Percentiles rank a stretch among this genome's conserved stretches.
phyloP scores from a whole-genome alignment of 2,113 vertebrate genomes.

The Perca schrenkii region DNA sequence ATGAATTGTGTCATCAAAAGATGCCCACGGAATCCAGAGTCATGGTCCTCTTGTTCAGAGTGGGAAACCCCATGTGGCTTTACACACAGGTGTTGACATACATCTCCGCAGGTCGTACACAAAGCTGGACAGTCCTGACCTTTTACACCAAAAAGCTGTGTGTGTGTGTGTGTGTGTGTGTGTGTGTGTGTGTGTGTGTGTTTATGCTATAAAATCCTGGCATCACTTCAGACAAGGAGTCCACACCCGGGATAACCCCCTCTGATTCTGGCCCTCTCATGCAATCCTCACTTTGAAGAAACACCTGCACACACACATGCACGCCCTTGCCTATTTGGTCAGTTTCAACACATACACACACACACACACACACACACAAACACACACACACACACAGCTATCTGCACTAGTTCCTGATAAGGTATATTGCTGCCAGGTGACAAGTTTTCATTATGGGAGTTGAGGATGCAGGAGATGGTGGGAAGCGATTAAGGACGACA shows the following conservation, averaged over 20 bases:
- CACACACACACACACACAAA: too few relatives aligned
- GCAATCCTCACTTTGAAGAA: constrained; percentile 77
- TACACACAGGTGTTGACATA: constrained; percentile 66
- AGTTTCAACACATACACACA: background rate
- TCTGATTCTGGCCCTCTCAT: constrained; percentile 48
- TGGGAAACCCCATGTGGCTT: constrained; percentile 40
- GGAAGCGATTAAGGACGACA: constrained; percentile 9
- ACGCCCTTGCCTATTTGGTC: background rate
- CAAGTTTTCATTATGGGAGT: constrained; percentile 35
- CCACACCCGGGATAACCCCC: constrained; percentile 59
- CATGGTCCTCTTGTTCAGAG: background rate
- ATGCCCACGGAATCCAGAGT: constrained; percentile 20
- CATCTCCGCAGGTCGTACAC: constrained; percentile 29
- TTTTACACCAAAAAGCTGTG: constrained; percentile 34
- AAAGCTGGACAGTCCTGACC: constrained; percentile 62
- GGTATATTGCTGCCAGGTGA: constrained; percentile 80
- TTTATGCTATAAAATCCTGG: constrained; percentile 63
- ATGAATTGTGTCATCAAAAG: background rate
- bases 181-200: constrained; percentile 21
- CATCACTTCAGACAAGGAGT: constrained; percentile 69
- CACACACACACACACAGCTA: constrained; percentile 24
- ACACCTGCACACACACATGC: constrained; percentile 72
- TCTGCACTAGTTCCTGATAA: constrained; percentile 58
- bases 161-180: constrained; percentile 28
- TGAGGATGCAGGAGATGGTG: constrained; percentile 2